A percentile compares a stretch with the other conserved stretches of the same genome.
Conservation (phyloP, 2,113 vertebrate species). For the Aldabrachelys gigantea region DNA sequence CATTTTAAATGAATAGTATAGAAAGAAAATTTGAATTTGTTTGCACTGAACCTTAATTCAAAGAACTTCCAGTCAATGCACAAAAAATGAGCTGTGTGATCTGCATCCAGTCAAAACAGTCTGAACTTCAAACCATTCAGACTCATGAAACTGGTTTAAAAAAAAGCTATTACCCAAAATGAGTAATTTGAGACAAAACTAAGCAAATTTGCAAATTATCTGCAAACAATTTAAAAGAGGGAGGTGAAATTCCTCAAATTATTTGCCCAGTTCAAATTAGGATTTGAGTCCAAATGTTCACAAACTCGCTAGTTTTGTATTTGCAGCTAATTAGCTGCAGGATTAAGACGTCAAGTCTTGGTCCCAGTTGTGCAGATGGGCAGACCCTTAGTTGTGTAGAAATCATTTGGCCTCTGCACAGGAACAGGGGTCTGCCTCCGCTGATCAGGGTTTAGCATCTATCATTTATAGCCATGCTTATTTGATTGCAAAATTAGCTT, state of each 20-base stretch:
- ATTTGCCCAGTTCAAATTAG: neutral
- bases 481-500: neutral
- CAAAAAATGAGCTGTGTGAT: neutral
- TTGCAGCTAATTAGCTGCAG: neutral
- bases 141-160: neutral
- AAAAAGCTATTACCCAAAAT: neutral
- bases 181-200: neutral
- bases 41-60: neutral
- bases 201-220: neutral
- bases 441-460: neutral
- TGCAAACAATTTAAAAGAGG: neutral
- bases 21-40: neutral
- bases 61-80: neutral
- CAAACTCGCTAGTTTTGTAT: neutral
- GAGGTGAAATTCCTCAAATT: neutral
- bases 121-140: neutral
- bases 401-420: neutral
- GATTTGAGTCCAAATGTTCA: neutral
- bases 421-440: neutral
- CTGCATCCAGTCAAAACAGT: neutral
- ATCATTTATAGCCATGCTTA: neutral
- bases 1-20: neutral
- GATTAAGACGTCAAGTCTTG: neutral
- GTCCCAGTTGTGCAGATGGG: neutral
- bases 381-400: neutral